A percentile compares a stretch with the other conserved stretches of the same genome.
Evolutionary conservation across 2,797 vertebrate genomes (phyloP).

Genomic region (Apogon hyalosoma): DNA sequence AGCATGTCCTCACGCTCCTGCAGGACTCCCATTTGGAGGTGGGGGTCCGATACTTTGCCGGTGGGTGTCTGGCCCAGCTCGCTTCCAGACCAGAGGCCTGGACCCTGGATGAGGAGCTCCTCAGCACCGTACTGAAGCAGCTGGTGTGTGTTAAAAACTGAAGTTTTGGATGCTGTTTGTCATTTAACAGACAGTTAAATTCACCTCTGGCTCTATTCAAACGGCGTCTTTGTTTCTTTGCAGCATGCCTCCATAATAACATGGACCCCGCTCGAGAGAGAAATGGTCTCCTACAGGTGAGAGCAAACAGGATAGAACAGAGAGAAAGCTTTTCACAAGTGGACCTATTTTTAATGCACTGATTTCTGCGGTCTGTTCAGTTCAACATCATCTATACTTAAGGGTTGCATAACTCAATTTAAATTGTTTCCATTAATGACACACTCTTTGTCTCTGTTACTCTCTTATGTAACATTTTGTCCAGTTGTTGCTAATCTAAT

Average conservation of each 20-base stretch:
- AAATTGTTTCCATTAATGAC: constrained; percentile 7
- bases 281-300: constrained; percentile 97
- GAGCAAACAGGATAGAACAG: not conserved
- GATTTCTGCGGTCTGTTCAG: not conserved
- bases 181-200: not conserved
- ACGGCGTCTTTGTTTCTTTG: constrained; percentile 62
- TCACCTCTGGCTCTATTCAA: not conserved
- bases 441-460: constrained; percentile 2
- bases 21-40: constrained; percentile 89
- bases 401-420: constrained; percentile 22
- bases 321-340: not conserved
- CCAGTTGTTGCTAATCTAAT: not conserved
- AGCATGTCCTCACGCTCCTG: constrained; percentile 90
- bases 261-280: constrained; percentile 91
- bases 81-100: constrained; percentile 90
- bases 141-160: constrained; percentile 82
- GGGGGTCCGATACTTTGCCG: constrained; percentile 91
- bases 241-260: constrained; percentile 92
- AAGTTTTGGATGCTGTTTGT: constrained; percentile 4
- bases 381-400: constrained; percentile 16
- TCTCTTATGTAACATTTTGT: constrained; percentile 4
- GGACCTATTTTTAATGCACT: constrained; percentile 3
- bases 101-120: constrained; percentile 87
- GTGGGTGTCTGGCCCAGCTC: constrained; percentile 93
- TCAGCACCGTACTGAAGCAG: constrained; percentile 83